Percentiles rank a stretch among this genome's conserved stretches.
Conservation (phyloP, 2,888 invertebrate genomes). For the Archips xylosteana region DNA sequence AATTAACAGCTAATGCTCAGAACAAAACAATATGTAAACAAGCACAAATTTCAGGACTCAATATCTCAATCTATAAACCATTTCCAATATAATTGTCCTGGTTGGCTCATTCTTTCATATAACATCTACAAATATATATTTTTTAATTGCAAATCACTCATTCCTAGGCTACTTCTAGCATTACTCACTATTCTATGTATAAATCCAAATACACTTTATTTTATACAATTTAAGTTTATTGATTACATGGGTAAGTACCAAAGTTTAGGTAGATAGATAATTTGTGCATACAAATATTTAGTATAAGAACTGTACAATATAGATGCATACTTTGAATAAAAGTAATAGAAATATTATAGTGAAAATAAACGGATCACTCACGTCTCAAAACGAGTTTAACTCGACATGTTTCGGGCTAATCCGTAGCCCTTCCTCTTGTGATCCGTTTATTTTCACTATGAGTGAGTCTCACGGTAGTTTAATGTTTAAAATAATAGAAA, state of each 20-base stretch:
- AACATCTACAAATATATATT: conserved; percentile 33
- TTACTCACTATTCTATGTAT: conserved; percentile 25
- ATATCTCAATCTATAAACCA: conserved; percentile 12
- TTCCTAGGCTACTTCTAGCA: conserved; percentile 27
- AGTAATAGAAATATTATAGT: neutral
- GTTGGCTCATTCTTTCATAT: neutral
- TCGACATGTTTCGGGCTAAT: too few relatives aligned
- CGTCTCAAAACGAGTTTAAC: too few relatives aligned
- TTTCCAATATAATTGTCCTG: conserved; percentile 4
- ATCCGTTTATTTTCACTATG: too few relatives aligned
- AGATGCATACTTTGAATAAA: neutral
- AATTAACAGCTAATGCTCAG: neutral
- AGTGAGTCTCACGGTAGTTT: too few relatives aligned
- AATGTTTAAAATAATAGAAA: neutral
- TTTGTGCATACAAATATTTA: conserved; percentile 31
- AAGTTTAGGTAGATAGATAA: conserved; percentile 14
- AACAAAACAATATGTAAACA: neutral
- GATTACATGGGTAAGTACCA: conserved; percentile 36
- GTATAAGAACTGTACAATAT: neutral
- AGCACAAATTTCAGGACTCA: conserved; percentile 10
- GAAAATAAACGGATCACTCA: too few relatives aligned
- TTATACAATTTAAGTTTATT: conserved; percentile 28
- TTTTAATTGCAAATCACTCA: conserved; percentile 23
- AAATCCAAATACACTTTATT: neutral
- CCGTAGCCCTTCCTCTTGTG: too few relatives aligned